These are phyloP conservation scores for Tarsius wallacei DNA, from an alignment of 2,797 vertebrate species.

Conservation along the genomic window DNA sequence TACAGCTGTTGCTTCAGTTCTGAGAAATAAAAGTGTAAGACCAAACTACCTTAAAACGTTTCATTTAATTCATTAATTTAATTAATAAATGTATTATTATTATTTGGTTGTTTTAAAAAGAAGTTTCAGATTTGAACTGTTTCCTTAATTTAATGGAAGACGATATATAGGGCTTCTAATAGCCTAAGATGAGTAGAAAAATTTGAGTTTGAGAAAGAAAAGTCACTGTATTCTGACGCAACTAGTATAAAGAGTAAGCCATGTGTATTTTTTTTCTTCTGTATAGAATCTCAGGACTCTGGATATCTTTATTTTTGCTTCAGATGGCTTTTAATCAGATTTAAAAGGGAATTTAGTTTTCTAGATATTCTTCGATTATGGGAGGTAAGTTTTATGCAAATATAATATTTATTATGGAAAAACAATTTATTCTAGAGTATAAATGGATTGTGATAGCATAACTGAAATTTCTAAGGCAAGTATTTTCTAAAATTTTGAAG, in stretches of 20 bases:
- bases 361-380: conserved; percentile 97
- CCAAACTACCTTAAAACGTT: background rate
- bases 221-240: conserved; percentile 49
- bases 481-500: conserved; percentile 10
- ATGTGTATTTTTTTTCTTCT: conserved; percentile 67
- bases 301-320: conserved; percentile 99
- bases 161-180: background rate
- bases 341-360: conserved; percentile 98
- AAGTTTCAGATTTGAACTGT: conserved; percentile 43
- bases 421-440: conserved; percentile 41
- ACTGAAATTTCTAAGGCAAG: conserved; percentile 52
- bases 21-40: background rate
- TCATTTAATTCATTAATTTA: no score
- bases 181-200: conserved; percentile 15
- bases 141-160: conserved; percentile 49
- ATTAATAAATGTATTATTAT: background rate
- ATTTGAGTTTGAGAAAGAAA: conserved; percentile 60
- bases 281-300: conserved; percentile 97
- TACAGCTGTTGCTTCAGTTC: background rate
- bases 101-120: conserved; percentile 45
- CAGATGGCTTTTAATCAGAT: conserved; percentile 98
- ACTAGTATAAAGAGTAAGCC: conserved; percentile 51
- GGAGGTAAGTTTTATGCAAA: conserved; percentile 94
- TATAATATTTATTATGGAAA: conserved; percentile 5
- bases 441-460: conserved; percentile 19